These are phyloP conservation scores for Phalangium opilio DNA, from an alignment of 2,888 invertebrate species.

Conservation along the genomic window DNA sequence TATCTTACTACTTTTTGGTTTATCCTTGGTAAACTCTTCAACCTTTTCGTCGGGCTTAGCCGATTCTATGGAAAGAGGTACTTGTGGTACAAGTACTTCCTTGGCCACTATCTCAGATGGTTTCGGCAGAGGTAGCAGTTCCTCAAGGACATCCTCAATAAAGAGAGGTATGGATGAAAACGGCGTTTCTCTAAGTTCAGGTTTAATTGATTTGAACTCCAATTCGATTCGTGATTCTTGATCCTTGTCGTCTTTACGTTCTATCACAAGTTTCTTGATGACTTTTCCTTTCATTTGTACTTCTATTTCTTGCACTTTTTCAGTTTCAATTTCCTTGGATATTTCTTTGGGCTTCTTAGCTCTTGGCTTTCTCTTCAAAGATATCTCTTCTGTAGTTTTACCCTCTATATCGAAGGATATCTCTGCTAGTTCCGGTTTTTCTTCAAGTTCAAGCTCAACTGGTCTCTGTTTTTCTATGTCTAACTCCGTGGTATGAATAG, in stretches of 20 bases:
- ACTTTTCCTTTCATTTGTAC: background rate
- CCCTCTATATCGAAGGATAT: slow-evolving; percentile 1
- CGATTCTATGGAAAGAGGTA: slow-evolving; percentile 6
- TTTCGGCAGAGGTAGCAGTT: background rate
- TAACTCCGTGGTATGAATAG: no score
- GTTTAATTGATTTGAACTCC: no score
- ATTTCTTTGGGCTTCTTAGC: slow-evolving; percentile 1
- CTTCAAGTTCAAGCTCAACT: slow-evolving; percentile 1
- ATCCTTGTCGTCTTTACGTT: background rate
- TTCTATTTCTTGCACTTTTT: background rate
- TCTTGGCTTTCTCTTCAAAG: slow-evolving; percentile 4
- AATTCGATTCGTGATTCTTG: no score
- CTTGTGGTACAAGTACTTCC: slow-evolving; percentile 5
- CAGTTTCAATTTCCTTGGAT: background rate
- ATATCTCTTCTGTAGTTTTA: background rate
- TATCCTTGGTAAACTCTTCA: background rate
- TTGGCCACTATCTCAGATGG: no score
- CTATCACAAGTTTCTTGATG: slow-evolving; percentile 1
- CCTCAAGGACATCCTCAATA: slow-evolving; percentile 6
- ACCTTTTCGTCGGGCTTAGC: slow-evolving; percentile 8
- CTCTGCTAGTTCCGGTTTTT: slow-evolving; percentile 1
- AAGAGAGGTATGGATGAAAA: no score
- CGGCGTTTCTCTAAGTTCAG: no score
- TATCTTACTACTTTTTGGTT: slow-evolving; percentile 4
- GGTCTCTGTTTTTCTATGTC: background rate